Conservation (phyloP, 2,888 invertebrate species). For the Agriopis marginaria region DNA sequence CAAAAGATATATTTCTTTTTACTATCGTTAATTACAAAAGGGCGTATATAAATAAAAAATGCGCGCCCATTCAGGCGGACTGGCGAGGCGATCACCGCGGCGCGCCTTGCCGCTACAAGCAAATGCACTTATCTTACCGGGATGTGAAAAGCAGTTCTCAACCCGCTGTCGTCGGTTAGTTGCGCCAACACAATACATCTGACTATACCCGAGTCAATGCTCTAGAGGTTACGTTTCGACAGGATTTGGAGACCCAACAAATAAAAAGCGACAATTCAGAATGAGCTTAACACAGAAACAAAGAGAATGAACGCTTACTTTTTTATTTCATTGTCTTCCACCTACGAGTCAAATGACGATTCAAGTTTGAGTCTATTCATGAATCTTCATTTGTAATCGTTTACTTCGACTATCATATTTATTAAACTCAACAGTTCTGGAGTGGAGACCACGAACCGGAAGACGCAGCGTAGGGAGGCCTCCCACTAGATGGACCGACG, state of each 20-base stretch:
- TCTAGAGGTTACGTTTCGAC: constrained; percentile 72
- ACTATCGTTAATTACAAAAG: constrained; percentile 83
- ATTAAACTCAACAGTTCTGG: no score
- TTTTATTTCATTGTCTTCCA: constrained; percentile 62
- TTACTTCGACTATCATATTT: not conserved
- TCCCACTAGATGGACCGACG: no score
- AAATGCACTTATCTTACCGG: constrained; percentile 86
- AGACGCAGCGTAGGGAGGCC: no score
- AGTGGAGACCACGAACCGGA: no score
- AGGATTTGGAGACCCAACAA: constrained; percentile 72
- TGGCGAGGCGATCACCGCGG: constrained; percentile 74
- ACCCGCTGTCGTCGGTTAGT: constrained; percentile 78
- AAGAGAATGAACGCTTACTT: constrained; percentile 66
- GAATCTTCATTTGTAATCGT: constrained; percentile 13
- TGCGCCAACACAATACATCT: constrained; percentile 75
- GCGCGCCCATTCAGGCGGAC: constrained; percentile 76
- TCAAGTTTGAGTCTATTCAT: constrained; percentile 9
- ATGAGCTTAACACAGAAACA: constrained; percentile 69
- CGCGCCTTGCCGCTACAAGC: constrained; percentile 84
- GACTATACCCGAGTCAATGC: constrained; percentile 72
- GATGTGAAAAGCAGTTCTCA: constrained; percentile 81
- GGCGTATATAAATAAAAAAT: constrained; percentile 83
- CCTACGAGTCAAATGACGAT: constrained; percentile 45
- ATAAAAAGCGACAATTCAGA: constrained; percentile 67
- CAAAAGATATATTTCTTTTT: constrained; percentile 78